These are phyloP conservation scores for Nycticebus coucang DNA, from an alignment of 2,113 vertebrate species.

Conservation along the genomic window DNA sequence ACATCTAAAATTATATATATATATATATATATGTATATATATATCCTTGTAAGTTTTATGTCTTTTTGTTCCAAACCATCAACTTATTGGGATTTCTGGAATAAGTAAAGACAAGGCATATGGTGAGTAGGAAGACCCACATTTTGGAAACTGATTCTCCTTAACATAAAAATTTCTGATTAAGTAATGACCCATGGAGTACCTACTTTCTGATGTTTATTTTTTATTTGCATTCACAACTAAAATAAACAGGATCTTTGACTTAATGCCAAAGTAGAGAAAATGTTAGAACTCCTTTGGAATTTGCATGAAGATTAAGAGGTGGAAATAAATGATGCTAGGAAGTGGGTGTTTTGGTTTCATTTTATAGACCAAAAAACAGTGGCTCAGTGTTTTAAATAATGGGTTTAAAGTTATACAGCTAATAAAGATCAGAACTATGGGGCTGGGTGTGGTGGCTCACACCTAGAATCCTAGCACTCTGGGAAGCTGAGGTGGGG, in stretches of 20 bases:
- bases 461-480: too few species aligned
- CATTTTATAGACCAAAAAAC: slow-evolving; percentile 1
- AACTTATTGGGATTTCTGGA: slow-evolving; percentile 27
- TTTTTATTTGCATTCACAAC: slow-evolving; percentile 33
- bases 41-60: neutral
- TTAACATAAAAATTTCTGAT: neutral
- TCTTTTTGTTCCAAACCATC: neutral
- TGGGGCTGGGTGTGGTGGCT: too few species aligned
- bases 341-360: neutral
- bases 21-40: neutral
- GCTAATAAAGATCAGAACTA: neutral
- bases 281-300: neutral
- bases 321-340: neutral
- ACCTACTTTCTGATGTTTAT: slow-evolving; percentile 5
- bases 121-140: neutral
- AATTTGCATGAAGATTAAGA: neutral
- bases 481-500: too few species aligned
- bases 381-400: neutral
- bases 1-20: neutral
- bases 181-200: neutral
- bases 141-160: slow-evolving; percentile 18
- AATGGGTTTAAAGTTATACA: neutral
- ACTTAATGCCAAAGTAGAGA: neutral
- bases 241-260: slow-evolving; percentile 30
- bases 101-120: neutral